Conservation (phyloP, 2,113 vertebrate genomes). For the Xerus inauris region DNA sequence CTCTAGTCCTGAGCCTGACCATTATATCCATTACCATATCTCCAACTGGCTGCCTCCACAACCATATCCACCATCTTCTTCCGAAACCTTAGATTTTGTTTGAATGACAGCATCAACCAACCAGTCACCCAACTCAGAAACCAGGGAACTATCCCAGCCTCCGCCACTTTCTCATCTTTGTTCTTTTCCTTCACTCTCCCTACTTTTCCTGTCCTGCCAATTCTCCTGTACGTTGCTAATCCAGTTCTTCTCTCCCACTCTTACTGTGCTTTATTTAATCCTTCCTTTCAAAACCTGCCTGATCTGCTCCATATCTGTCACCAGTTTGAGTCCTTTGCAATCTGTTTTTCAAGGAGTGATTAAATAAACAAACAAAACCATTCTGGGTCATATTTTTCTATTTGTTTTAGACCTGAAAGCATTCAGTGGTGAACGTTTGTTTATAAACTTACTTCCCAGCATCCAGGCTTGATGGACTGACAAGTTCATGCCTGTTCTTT, state of each 20-base stretch:
- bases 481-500: conserved; percentile 1
- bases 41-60: neutral
- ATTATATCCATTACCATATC: neutral
- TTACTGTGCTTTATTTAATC: neutral
- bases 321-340: neutral
- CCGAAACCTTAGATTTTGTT: neutral
- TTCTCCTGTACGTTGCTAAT: neutral
- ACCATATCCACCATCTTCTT: neutral
- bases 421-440: neutral
- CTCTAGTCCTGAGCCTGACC: neutral
- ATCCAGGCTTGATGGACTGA: neutral
- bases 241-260: neutral
- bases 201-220: neutral
- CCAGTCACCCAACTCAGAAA: neutral
- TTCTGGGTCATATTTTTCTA: neutral
- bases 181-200: neutral
- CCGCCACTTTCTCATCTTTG: neutral
- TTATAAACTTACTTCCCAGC: conserved; percentile 37
- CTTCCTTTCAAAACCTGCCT: neutral
- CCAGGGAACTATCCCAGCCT: neutral
- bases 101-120: neutral
- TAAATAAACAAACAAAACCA: conserved; percentile 41
- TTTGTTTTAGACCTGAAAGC: conserved; percentile 11
- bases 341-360: neutral
- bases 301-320: neutral